Evolutionary conservation across 2,888 invertebrate species (phyloP), one percentile per base, ranked within the genome.

Genomic region (Drymonia ruficornis): DNA sequence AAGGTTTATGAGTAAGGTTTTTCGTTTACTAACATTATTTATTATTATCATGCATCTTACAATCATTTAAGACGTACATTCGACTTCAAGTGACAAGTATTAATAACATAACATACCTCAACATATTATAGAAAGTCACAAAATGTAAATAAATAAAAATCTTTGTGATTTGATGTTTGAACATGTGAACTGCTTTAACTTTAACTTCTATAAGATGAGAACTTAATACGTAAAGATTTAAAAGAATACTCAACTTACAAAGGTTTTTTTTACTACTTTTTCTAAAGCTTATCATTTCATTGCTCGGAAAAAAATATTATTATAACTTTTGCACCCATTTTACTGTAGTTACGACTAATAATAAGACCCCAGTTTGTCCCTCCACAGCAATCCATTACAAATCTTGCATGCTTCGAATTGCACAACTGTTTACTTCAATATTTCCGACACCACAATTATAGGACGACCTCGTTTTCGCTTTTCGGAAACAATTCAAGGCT

Each of bases 141-240:
- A 56, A 55, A 58, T 59, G 59, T 61, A 56, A 66, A 70, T 68
- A 70, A 70, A 66, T 70, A 70, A 70, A 70, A 70, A 70, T 70
- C 70, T 70, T 70, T 70, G 70, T 71, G 70, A 70, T 71, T 70
- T 70, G 52, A 49, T 49, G 2, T 23, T 44, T 5, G 23, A 46
- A 46, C n/a, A 28, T 29, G n/a, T 31, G 16, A 11, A 18, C 15
- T 19, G 8, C 16, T 31, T 34, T 34, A 12, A 13, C 29, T 46
- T 46, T 42, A 18, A 18, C 11, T 42, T 42, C 16, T 42, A 12
- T 31, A 23, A 23, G 23, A 23, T 23, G 23, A n/a, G 36, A 36
- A 36, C 13, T n/a, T 36, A 13, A 5, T n/a, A n/a, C n/a, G n/a
- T n/a, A n/a, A n/a, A n/a, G n/a, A n/a, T n/a, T n/a, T n/a, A 15